Evolutionary conservation across 2,113 vertebrate species (phyloP).

Genomic region (Zapus hudsonius): DNA sequence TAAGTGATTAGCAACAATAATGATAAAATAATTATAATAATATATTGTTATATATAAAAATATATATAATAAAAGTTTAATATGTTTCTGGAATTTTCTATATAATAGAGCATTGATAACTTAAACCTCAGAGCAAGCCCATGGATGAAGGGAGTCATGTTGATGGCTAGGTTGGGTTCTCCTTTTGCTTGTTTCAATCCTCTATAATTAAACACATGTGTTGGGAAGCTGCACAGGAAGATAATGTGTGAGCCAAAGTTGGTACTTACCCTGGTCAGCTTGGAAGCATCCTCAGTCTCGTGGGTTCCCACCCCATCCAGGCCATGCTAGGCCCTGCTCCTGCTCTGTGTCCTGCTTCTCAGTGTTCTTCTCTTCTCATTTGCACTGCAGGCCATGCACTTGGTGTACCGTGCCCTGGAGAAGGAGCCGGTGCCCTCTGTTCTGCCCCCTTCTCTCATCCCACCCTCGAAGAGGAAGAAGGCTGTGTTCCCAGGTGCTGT

Average conservation of each 20-base stretch:
- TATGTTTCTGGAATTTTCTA: neutral
- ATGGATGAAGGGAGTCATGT: neutral
- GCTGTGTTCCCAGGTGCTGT: slow-evolving; percentile 87
- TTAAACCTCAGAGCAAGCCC: neutral
- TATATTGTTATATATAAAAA: no score
- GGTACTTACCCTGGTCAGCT: neutral
- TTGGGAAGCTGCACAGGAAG: neutral
- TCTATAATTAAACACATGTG: neutral
- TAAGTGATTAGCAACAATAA: neutral
- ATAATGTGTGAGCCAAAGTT: neutral
- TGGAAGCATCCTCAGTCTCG: neutral
- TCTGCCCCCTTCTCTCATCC: slow-evolving; percentile 93
- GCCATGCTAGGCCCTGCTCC: no score
- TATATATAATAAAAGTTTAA: neutral
- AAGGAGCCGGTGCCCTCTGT: slow-evolving; percentile 96
- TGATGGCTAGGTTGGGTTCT: neutral
- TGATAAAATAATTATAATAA: neutral
- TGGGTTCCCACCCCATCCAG: neutral
- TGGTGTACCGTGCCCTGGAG: slow-evolving; percentile 97
- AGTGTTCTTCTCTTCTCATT: neutral
- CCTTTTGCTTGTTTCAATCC: neutral
- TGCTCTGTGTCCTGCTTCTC: neutral
- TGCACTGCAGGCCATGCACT: slow-evolving; percentile 94
- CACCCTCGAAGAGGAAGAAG: slow-evolving; percentile 95
- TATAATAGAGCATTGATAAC: neutral